Conservation (phyloP, 2,888 invertebrate genomes). For the Orthonychiurus folsomi region DNA sequence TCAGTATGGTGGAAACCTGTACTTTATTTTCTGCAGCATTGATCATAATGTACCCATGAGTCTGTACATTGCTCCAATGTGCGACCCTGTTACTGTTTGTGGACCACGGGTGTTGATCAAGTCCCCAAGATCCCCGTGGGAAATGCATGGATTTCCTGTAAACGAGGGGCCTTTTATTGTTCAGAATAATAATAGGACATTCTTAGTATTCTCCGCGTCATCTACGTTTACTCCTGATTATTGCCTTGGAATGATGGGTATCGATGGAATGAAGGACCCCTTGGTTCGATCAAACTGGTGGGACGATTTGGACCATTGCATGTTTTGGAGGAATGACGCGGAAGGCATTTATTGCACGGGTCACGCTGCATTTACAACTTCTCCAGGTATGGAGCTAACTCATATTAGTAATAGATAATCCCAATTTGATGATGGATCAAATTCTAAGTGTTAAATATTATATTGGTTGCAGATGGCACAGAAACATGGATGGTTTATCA, state of each 20-base stretch:
- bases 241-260: slow-evolving; percentile 33
- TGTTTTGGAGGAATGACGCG: slow-evolving; percentile 8
- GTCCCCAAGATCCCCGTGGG: slow-evolving; percentile 29
- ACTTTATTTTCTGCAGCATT: slow-evolving; percentile 32
- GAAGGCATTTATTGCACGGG: slow-evolving; percentile 10
- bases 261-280: slow-evolving; percentile 12
- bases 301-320: slow-evolving; percentile 10
- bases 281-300: slow-evolving; percentile 11
- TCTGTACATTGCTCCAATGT: slow-evolving; percentile 34
- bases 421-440: too few relatives aligned
- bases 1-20: slow-evolving; percentile 29
- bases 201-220: slow-evolving; percentile 33
- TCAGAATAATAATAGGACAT: slow-evolving; percentile 28
- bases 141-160: slow-evolving; percentile 19
- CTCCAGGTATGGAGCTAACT: slow-evolving; percentile 5
- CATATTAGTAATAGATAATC: too few relatives aligned
- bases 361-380: slow-evolving; percentile 13
- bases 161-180: slow-evolving; percentile 35
- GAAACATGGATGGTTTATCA: slow-evolving; percentile 39
- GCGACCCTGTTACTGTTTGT: slow-evolving; percentile 34
- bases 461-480: slow-evolving; percentile 27
- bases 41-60: slow-evolving; percentile 33
- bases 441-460: background rate
- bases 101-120: slow-evolving; percentile 24
- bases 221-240: slow-evolving; percentile 36